These are phyloP conservation scores for Platerodrilus igneus DNA, from an alignment of 2,888 invertebrate genomes.

Conservation along the genomic window DNA sequence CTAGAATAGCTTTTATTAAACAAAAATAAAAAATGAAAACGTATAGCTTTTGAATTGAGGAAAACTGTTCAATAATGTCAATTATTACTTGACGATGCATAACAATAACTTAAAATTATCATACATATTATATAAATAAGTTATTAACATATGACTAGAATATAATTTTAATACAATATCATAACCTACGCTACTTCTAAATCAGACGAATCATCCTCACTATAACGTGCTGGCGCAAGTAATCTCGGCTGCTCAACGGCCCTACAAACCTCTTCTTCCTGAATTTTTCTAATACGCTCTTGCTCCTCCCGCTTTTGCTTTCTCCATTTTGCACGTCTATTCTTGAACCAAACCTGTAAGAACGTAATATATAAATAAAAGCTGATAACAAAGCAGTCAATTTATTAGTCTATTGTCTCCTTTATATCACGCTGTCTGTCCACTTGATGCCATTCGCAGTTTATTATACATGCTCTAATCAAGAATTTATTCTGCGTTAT, in stretches of 20 bases:
- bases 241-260: slow-evolving; percentile 38
- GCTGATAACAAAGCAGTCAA: slow-evolving; percentile 14
- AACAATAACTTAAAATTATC: too few species aligned
- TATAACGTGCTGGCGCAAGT: slow-evolving; percentile 44
- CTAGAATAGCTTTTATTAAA: too few species aligned
- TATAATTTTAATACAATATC: neutral
- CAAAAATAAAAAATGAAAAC: too few species aligned
- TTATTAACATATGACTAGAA: slow-evolving; percentile 5
- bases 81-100: too few species aligned
- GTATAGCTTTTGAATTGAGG: too few species aligned
- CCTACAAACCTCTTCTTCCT: slow-evolving; percentile 64
- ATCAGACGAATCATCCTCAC: slow-evolving; percentile 74
- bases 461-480: slow-evolving; percentile 17
- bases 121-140: slow-evolving; percentile 2
- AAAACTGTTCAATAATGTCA: too few species aligned
- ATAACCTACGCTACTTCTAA: slow-evolving; percentile 68
- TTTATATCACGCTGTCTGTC: slow-evolving; percentile 19
- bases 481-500: slow-evolving; percentile 24
- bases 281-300: slow-evolving; percentile 74
- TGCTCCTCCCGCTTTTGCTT: slow-evolving; percentile 90
- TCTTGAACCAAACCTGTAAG: slow-evolving; percentile 99
- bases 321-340: slow-evolving; percentile 92
- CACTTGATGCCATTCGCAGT: slow-evolving; percentile 28
- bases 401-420: slow-evolving; percentile 17
- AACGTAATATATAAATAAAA: slow-evolving; percentile 5